Evolutionary conservation across 64 coral and sea anemone species (phyloP), one percentile per base, ranked within the genome.

Genomic region (Hydrozoanthus tunicans): DNA sequence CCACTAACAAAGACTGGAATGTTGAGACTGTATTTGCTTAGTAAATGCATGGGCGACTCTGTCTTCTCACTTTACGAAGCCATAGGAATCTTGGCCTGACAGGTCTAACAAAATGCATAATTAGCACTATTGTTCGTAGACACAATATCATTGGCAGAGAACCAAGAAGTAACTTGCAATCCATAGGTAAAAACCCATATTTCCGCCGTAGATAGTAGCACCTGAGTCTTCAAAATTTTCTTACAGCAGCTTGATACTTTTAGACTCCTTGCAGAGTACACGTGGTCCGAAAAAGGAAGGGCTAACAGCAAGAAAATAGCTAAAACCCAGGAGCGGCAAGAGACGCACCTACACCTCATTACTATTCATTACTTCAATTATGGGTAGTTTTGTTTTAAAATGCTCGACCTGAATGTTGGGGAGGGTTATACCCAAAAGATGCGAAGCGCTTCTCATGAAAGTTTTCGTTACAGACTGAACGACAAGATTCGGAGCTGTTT

Each of bases 101-200:
- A 86, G 83, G 83, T 86, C 83, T 86, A 86, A 86, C 83, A 86
- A 86, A 86, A 86, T 72, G 83, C 83, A 86, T 86, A 86, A 86
- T 86, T 66, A 86, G 83, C 65, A 14, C 83, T 24, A 86, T 86
- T 86, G 67, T 86, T 86, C 83, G 65, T 86, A 86, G 64, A 72
- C 65, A 86, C 83, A 86, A 86, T 70, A 54, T 64, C 83, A 57
- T 86, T 24, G 64, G n/a, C 83, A 86, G 26, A 86, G 73, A 77
- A 77, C 73, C 51, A 77, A 77, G 73, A 77, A 77, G 73, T 55
- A 77, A 77, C 73, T 77, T 77, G 73, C 73, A 77, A 86, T 73
- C 83, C 83, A 86, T 86, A 86, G 83, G 83, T 86, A 86, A 72
- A 86, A 86, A 86, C 83, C 65, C 65, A 11, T 86, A 64, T 86